Base-by-base conservation (phyloP, 2,888 invertebrate species). In the Cephus spinipes region DNA sequence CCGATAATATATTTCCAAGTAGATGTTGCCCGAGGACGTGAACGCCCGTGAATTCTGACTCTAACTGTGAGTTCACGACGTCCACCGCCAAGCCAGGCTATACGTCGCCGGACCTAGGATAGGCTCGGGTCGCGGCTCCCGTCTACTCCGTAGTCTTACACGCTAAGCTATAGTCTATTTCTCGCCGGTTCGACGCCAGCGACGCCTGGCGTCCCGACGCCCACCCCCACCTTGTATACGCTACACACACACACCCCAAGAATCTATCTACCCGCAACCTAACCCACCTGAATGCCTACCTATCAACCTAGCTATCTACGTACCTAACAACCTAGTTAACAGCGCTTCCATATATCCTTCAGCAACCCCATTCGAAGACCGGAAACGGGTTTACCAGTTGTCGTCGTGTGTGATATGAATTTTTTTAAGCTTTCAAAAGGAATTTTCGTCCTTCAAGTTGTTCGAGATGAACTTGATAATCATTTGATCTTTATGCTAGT, bases 131-230 rank as follows among this genome's bases (percentile, higher is more conserved):
- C 31, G 31, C 31, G 31, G 32, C 33, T 71, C 71, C 32, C 71
- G 71, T 55, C 55, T 71, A 71, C 71, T 71, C 71, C 15, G 71
- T 33, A 71, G 31, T 32, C 71, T 71, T 33, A 12, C 71, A 71
- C 71, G 71, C 12, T 71, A 33, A 31, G 71, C 71, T 71, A 71
- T 71, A 71, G 71, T 71, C 71, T 33, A 33, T 33, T 71, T 33
- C 81, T 82, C 83, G 82, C 83, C 84, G 83, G 85, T 78, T 80
- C 83, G 84, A 83, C 84, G 82, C 77, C 80, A 84, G 86, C 83
- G 85, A 85, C 86, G 85, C 79, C 85, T 83, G 80, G 83, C 84
- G 83, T 85, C 82, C 79, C 83, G 83, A 83, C 83, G 85, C 85
- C 82, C 23, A 36, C 71, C 12, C 33, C 71, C 71, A 31, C 15